Evolutionary conservation across 2,888 invertebrate species (phyloP).

Genomic region (Anodontia alba): DNA sequence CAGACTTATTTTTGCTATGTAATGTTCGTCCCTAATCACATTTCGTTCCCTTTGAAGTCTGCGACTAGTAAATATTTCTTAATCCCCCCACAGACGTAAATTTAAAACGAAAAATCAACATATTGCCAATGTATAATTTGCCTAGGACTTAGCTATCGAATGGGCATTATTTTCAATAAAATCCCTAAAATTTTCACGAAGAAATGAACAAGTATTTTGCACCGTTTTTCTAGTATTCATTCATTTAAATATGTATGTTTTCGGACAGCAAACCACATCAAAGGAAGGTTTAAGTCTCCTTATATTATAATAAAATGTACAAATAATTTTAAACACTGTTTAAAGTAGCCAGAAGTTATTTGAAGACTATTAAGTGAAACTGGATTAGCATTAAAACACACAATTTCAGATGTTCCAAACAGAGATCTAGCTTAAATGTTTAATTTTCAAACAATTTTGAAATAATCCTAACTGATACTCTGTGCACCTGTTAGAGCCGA

Average conservation of each 20-base stretch:
- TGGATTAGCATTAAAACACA: neutral
- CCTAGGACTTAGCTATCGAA: neutral
- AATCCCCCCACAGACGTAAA: neutral
- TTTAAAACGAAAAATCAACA: constrained; percentile 5
- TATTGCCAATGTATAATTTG: neutral
- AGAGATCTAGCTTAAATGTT: neutral
- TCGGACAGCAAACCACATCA: neutral
- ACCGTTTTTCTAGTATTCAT: neutral
- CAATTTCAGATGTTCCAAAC: constrained; percentile 4
- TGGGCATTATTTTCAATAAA: neutral
- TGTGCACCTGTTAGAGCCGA: neutral
- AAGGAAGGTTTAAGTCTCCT: neutral
- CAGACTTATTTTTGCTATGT: neutral
- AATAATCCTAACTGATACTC: neutral
- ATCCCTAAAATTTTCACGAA: neutral
- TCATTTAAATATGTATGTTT: neutral
- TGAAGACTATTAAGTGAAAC: neutral
- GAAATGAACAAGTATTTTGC: neutral
- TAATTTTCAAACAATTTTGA: constrained; percentile 11
- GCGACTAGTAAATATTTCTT: neutral
- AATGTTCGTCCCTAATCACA: neutral
- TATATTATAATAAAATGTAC: constrained; percentile 5
- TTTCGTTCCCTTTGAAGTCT: neutral
- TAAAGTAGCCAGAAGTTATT: neutral
- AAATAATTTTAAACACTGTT: neutral